A percentile compares a stretch with the other conserved stretches of the same genome.
Evolutionary conservation across 2,888 invertebrate species (phyloP).

Genomic region (Pristionchus maxplancki): DNA sequence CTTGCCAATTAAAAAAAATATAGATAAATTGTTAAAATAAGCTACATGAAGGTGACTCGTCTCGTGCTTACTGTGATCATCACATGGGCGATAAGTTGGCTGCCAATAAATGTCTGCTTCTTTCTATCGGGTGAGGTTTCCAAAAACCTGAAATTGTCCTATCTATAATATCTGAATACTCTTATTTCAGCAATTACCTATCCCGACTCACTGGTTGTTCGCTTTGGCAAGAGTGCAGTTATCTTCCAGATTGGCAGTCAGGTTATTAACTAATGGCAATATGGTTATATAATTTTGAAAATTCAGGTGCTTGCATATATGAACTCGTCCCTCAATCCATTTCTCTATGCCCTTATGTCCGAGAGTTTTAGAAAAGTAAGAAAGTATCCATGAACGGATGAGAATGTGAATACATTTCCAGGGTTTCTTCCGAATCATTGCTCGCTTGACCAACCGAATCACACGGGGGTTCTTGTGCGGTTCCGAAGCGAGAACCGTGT

Average conservation of each 20-base stretch:
- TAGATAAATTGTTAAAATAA: too few species aligned
- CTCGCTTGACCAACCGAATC: slow-evolving; percentile 19
- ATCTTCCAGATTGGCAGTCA: slow-evolving; percentile 74
- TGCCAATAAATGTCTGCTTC: slow-evolving; percentile 88
- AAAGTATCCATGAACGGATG: not conserved
- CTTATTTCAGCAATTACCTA: slow-evolving; percentile 67
- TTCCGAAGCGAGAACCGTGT: not conserved
- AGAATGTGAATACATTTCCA: not conserved
- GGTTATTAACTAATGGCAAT: slow-evolving; percentile 53
- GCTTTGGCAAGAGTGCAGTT: slow-evolving; percentile 72
- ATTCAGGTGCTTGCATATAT: slow-evolving; percentile 85
- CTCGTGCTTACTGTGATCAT: slow-evolving; percentile 86
- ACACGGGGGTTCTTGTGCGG: slow-evolving; percentile 44
- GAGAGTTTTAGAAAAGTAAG: slow-evolving; percentile 90
- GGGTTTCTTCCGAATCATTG: slow-evolving; percentile 47
- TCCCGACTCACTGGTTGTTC: slow-evolving; percentile 72
- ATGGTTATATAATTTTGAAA: not conserved
- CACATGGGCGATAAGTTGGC: slow-evolving; percentile 94
- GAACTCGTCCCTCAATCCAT: slow-evolving; percentile 95
- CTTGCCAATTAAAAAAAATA: not conserved
- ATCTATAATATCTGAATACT: too few species aligned
- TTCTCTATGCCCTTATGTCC: slow-evolving; percentile 93
- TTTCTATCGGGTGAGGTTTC: slow-evolving; percentile 73
- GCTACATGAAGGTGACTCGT: slow-evolving; percentile 85
- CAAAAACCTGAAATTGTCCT: too few species aligned